phyloP scores from a whole-genome alignment of 2,113 vertebrate species.

The Dendrocopos noguchii region DNA sequence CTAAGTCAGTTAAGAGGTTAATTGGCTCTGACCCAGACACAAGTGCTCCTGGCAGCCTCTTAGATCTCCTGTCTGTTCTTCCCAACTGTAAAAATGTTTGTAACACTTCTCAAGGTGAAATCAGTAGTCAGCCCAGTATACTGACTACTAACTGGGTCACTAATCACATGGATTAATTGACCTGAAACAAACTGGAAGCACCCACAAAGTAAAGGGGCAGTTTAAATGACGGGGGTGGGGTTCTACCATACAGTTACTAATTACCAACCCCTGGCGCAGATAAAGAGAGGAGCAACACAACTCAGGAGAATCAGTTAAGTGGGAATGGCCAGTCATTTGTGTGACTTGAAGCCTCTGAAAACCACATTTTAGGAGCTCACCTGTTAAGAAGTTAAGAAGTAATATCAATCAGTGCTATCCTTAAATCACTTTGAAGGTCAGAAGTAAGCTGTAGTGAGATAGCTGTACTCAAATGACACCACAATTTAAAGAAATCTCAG shows the following conservation, averaged over 20 bases:
- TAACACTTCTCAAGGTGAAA: neutral
- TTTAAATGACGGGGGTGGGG: neutral
- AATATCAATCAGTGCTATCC: neutral
- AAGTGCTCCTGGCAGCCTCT: neutral
- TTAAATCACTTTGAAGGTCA: neutral
- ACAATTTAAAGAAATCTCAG: neutral
- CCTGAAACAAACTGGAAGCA: neutral
- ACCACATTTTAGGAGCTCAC: neutral
- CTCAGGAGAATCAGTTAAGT: neutral
- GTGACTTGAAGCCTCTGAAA: neutral
- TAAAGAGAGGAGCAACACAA: neutral
- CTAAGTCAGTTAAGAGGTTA: neutral
- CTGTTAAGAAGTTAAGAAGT: neutral
- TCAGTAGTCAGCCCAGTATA: neutral
- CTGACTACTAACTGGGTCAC: neutral
- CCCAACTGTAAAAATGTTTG: neutral
- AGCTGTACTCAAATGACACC: neutral
- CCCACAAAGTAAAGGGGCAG: neutral
- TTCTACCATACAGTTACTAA: neutral
- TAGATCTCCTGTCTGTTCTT: neutral
- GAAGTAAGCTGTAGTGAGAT: neutral
- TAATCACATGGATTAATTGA: neutral
- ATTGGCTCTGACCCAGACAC: neutral
- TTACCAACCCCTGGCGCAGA: neutral
- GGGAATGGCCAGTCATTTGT: neutral